phyloP scores from a whole-genome alignment of 2,113 vertebrate genomes.

The Drymodes brunneopygia region DNA sequence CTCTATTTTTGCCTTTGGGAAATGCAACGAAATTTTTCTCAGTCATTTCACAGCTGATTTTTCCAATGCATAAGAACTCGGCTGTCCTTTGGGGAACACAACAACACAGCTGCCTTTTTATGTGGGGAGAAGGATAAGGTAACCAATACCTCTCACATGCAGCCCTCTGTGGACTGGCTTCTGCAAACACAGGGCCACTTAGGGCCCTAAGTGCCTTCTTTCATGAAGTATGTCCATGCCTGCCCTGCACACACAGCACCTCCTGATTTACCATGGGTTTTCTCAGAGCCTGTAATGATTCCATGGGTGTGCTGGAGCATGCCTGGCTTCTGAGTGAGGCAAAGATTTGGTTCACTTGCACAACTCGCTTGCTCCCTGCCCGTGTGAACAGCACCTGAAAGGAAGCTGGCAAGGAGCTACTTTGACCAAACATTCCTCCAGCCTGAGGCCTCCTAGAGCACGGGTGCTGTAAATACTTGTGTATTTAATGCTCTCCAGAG shows the following conservation, averaged over 20 bases:
- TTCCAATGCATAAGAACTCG: neutral
- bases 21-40: neutral
- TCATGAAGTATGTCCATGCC: neutral
- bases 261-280: neutral
- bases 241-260: neutral
- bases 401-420: neutral
- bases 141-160: neutral
- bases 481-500: neutral
- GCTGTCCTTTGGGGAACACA: neutral
- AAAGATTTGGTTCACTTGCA: neutral
- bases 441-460: neutral
- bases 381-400: neutral
- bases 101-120: neutral
- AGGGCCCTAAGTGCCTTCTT: neutral
- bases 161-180: neutral
- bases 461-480: neutral
- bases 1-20: neutral
- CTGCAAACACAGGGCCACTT: neutral
- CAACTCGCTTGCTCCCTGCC: neutral
- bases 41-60: slow-evolving; percentile 1
- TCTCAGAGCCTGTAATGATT: neutral
- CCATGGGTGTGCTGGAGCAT: neutral
- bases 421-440: neutral
- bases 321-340: neutral
- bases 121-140: neutral